A percentile compares a stretch with the other conserved stretches of the same genome.
These are phyloP conservation scores for Sebastes matsubarae DNA, from an alignment of 2,797 vertebrate species.

Conservation along the genomic window DNA sequence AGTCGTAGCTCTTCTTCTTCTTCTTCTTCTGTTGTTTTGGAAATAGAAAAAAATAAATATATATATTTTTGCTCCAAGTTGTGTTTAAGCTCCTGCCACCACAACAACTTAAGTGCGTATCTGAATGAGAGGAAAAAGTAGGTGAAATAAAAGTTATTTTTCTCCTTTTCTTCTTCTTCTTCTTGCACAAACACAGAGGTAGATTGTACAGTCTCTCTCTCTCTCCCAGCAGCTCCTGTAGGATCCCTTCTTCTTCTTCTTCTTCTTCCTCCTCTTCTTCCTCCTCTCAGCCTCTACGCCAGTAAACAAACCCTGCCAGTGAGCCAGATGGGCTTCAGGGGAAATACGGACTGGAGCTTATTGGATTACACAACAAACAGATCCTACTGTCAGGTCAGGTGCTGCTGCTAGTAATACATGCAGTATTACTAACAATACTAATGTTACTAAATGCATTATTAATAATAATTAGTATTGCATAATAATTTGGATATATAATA, in stretches of 20 bases:
- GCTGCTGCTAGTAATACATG: no score
- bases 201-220: slow-evolving; percentile 57
- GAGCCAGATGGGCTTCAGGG: slow-evolving; percentile 71
- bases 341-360: slow-evolving; percentile 82
- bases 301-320: slow-evolving; percentile 83
- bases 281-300: slow-evolving; percentile 76
- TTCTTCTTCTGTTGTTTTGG: slow-evolving; percentile 16
- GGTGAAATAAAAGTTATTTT: background rate
- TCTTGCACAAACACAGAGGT: slow-evolving; percentile 66
- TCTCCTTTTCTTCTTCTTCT: slow-evolving; percentile 1
- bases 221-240: slow-evolving; percentile 47
- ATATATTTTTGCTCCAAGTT: slow-evolving; percentile 13
- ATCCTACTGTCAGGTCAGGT: slow-evolving; percentile 30
- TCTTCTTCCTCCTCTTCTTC: slow-evolving; percentile 68
- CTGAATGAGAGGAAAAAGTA: background rate
- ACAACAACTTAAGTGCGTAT: background rate
- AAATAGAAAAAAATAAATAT: background rate
- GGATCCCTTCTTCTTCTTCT: slow-evolving; percentile 55
- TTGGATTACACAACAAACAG: slow-evolving; percentile 70
- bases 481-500: no score
- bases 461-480: no score
- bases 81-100: background rate
- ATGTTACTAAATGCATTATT: no score
- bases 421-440: no score
- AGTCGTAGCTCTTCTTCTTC: background rate